These are phyloP conservation scores for Anoncus sp. DNA, from an alignment of 2,888 invertebrate genomes.

Conservation along the genomic window DNA sequence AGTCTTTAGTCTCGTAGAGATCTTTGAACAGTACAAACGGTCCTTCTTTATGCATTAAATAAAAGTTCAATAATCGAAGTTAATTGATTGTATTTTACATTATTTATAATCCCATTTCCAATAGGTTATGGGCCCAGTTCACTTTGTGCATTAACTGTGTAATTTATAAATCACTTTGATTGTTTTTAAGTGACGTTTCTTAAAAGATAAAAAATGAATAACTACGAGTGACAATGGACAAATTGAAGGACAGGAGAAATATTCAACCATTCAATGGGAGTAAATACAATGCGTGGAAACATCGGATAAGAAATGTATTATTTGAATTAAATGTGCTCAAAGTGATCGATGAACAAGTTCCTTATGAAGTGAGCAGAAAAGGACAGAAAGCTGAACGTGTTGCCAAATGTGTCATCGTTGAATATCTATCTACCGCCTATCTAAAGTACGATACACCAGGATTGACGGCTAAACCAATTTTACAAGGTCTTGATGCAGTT, in stretches of 20 bases:
- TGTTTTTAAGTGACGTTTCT: neutral
- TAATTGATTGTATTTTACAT: neutral
- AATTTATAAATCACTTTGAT: no score
- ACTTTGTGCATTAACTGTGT: slow-evolving; percentile 32
- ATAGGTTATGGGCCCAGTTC: slow-evolving; percentile 36
- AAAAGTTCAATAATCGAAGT: neutral
- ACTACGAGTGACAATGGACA: slow-evolving; percentile 27
- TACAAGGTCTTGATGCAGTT: neutral
- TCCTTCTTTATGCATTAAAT: slow-evolving; percentile 1
- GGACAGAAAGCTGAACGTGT: slow-evolving; percentile 26
- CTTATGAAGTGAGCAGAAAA: slow-evolving; percentile 4
- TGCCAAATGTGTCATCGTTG: neutral
- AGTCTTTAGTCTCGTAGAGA: neutral
- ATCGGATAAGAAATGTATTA: slow-evolving; percentile 41
- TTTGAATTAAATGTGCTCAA: slow-evolving; percentile 28
- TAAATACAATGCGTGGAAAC: slow-evolving; percentile 52
- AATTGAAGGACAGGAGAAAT: slow-evolving; percentile 28
- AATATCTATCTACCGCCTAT: neutral
- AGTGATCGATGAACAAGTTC: slow-evolving; percentile 38
- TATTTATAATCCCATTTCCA: slow-evolving; percentile 7
- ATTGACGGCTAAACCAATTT: neutral
- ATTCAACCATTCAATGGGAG: slow-evolving; percentile 27
- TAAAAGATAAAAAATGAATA: neutral
- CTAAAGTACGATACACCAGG: neutral
- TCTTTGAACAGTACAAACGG: neutral